These are phyloP conservation scores for Conus canariensis DNA, from an alignment of 2,888 invertebrate genomes.

Conservation along the genomic window DNA sequence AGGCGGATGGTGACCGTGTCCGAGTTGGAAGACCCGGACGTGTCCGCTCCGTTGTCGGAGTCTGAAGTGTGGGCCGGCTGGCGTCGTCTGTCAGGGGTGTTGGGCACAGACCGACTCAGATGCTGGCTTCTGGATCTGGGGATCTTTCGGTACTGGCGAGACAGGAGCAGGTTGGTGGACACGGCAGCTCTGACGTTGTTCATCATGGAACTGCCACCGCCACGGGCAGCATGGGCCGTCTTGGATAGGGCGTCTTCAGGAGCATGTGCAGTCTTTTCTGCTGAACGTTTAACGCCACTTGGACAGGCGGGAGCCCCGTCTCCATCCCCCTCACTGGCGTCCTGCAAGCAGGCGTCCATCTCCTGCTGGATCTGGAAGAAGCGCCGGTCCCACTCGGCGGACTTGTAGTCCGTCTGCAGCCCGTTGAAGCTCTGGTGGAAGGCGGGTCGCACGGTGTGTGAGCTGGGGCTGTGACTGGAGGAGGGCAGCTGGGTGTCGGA, in stretches of 20 bases:
- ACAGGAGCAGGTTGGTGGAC: background rate
- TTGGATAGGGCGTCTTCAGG: background rate
- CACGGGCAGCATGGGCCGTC: background rate
- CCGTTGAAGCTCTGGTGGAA: conserved; percentile 48
- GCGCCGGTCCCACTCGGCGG: conserved; percentile 67
- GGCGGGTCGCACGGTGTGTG: background rate
- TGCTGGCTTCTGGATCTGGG: background rate
- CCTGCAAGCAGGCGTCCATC: conserved; percentile 68
- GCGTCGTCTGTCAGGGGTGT: conserved; percentile 17
- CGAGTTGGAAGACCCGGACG: conserved; percentile 38
- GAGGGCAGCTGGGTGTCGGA: conserved; percentile 42
- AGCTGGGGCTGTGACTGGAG: background rate
- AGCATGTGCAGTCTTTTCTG: background rate
- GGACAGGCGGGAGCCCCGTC: background rate
- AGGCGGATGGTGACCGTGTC: conserved; percentile 50
- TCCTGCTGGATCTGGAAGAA: conserved; percentile 71
- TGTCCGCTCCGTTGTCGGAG: conserved; percentile 30
- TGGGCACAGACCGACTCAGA: background rate
- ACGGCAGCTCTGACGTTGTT: background rate
- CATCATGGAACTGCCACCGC: background rate
- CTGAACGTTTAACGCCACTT: background rate
- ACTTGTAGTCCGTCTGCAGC: conserved; percentile 60
- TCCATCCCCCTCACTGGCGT: conserved; percentile 33
- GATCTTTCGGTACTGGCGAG: conserved; percentile 2
- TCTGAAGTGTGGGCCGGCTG: conserved; percentile 18